phyloP scores from a whole-genome alignment of 1,140 invertebrate species.

The Ostrea edulis region DNA sequence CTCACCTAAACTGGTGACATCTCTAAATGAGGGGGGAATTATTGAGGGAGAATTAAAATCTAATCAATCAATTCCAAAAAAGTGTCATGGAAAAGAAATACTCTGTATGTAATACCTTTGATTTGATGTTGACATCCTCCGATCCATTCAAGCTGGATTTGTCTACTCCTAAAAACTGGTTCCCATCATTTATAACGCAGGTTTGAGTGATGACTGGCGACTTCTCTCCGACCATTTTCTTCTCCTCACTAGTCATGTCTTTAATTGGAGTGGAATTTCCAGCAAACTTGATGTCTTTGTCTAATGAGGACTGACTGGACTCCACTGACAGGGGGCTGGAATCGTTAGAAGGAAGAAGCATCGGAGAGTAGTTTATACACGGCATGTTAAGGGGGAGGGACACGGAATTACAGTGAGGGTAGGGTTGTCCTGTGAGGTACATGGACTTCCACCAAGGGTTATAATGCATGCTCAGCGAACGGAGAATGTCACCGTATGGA shows the following conservation, averaged over 20 bases:
- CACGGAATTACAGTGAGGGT: slow-evolving; percentile 2
- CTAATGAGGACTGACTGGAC: not conserved
- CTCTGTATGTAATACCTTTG: not conserved
- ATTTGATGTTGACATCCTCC: not conserved
- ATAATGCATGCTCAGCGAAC: slow-evolving; percentile 66
- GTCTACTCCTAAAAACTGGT: not conserved
- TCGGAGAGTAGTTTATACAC: not conserved
- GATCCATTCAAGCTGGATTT: not conserved
- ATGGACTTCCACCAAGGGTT: slow-evolving; percentile 54
- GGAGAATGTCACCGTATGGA: slow-evolving; percentile 65
- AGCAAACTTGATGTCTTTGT: not conserved
- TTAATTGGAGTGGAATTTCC: not conserved
- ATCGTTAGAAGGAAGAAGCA: not conserved
- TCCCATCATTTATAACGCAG: not conserved
- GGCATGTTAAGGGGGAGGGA: slow-evolving; percentile 41
- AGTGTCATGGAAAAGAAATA: too few species aligned
- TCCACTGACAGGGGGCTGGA: not conserved
- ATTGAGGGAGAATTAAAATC: too few species aligned
- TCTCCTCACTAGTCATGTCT: not conserved
- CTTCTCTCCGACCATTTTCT: not conserved
- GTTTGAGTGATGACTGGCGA: not conserved
- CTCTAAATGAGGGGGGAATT: too few species aligned
- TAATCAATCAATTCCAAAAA: too few species aligned
- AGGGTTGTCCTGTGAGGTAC: slow-evolving; percentile 19
- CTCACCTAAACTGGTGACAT: too few species aligned